Evolutionary conservation across 2,888 invertebrate species (phyloP).

Genomic region (Flabesymbios commensalis): DNA sequence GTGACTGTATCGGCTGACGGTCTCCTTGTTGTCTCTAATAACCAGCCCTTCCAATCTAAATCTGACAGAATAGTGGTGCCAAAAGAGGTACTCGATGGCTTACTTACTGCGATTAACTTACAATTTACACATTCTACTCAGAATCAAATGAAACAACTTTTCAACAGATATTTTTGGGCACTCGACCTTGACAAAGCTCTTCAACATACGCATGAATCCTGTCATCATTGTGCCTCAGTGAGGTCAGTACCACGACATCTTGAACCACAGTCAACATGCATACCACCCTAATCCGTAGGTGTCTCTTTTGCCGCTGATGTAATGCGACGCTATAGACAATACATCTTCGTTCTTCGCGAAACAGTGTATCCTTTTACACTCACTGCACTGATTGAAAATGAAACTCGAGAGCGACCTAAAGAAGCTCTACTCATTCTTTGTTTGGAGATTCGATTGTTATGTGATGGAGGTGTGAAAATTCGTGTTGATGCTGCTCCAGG

Average conservation of each 20-base stretch:
- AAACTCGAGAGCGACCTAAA: neutral
- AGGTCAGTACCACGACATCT: neutral
- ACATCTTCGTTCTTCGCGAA: slow-evolving; percentile 1
- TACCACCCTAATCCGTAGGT: neutral
- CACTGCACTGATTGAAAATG: neutral
- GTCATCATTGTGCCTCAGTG: slow-evolving; percentile 1
- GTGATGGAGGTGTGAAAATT: neutral
- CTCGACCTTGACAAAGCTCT: neutral
- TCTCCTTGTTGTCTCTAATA: neutral
- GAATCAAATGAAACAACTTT: slow-evolving; percentile 4
- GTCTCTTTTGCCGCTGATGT: slow-evolving; percentile 1
- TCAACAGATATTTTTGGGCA: slow-evolving; percentile 1
- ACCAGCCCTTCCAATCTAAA: neutral
- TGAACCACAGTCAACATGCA: neutral
- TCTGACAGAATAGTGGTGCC: slow-evolving; percentile 1
- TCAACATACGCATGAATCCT: neutral
- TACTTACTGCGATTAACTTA: slow-evolving; percentile 1
- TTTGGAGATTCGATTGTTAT: neutral
- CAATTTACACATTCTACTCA: neutral
- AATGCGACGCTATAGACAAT: neutral
- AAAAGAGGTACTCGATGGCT: neutral
- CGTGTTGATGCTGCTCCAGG: slow-evolving; percentile 11
- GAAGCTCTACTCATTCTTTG: slow-evolving; percentile 4
- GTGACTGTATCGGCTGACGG: slow-evolving; percentile 2
- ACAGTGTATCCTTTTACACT: neutral